Conservation (phyloP, 2,888 invertebrate genomes). For the Nasonia oneida region DNA sequence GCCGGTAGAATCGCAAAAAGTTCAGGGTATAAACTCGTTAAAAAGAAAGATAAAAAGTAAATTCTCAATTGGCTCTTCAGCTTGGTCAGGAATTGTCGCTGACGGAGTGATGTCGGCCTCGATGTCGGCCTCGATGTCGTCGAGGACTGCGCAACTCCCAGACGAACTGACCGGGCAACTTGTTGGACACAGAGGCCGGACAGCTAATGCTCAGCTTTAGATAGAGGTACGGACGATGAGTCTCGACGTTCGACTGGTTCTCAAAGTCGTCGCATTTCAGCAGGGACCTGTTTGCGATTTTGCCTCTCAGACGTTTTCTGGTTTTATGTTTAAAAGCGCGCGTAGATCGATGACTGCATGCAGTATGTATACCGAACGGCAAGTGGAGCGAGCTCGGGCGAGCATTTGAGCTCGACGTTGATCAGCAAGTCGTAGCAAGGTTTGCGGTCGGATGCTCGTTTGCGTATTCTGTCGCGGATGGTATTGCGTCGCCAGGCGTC, state of each 20-base stretch:
- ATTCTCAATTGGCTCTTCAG: neutral
- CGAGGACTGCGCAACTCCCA: constrained; percentile 72
- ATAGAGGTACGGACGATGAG: constrained; percentile 69
- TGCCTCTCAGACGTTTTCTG: too few species aligned
- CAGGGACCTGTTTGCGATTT: constrained; percentile 57
- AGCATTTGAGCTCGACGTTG: constrained; percentile 73
- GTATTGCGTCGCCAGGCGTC: constrained; percentile 58
- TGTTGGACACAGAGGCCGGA: constrained; percentile 71
- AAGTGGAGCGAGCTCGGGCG: constrained; percentile 75
- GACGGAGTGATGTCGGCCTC: neutral
- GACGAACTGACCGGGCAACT: constrained; percentile 72
- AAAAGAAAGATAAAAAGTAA: constrained; percentile 54
- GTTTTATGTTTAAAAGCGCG: neutral
- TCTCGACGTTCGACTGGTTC: constrained; percentile 44
- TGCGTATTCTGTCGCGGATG: constrained; percentile 42
- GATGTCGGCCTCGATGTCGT: neutral
- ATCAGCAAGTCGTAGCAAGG: constrained; percentile 71
- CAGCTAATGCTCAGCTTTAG: constrained; percentile 71
- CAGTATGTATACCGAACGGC: constrained; percentile 63
- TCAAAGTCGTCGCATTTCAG: constrained; percentile 72
- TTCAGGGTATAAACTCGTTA: constrained; percentile 55
- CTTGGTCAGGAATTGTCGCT: constrained; percentile 1
- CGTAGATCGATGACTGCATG: too few species aligned
- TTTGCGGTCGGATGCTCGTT: neutral
- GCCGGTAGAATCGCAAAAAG: constrained; percentile 60